phyloP scores from a whole-genome alignment of 2,888 invertebrate species.

The Sarcophaga variegata region DNA sequence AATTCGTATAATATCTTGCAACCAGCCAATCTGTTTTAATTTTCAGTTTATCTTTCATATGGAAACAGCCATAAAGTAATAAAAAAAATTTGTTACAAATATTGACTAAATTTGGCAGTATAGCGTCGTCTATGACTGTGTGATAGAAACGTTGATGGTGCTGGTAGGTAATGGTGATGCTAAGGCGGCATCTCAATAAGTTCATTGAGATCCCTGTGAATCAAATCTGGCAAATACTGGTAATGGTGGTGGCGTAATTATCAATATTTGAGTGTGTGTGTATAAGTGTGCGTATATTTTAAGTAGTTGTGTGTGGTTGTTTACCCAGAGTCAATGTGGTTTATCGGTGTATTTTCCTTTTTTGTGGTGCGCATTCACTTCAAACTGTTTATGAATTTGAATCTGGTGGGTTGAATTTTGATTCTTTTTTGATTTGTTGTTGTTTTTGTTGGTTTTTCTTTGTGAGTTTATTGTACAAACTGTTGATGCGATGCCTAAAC shows the following conservation, averaged over 20 bases:
- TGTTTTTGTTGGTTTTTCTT: slow-evolving; percentile 42
- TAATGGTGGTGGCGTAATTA: slow-evolving; percentile 10
- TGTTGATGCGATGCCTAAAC: slow-evolving; percentile 57
- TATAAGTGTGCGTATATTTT: slow-evolving; percentile 10
- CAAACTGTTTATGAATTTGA: slow-evolving; percentile 25
- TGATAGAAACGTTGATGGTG: slow-evolving; percentile 1
- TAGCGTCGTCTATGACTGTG: slow-evolving; percentile 10
- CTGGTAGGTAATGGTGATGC: slow-evolving; percentile 28
- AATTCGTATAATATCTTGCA: no score
- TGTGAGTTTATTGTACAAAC: slow-evolving; percentile 28
- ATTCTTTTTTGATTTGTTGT: slow-evolving; percentile 21
- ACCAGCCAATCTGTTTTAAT: no score
- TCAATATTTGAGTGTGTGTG: slow-evolving; percentile 13
- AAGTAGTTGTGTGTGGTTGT: slow-evolving; percentile 38
- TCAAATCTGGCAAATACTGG: slow-evolving; percentile 38
- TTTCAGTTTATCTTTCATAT: not conserved
- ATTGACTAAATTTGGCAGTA: slow-evolving; percentile 38
- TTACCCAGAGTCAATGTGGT: slow-evolving; percentile 36
- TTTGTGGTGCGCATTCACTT: slow-evolving; percentile 13
- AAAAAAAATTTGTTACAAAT: slow-evolving; percentile 25
- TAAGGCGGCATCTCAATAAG: slow-evolving; percentile 61
- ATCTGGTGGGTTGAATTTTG: not conserved
- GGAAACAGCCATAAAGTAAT: slow-evolving; percentile 42
- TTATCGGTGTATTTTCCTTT: slow-evolving; percentile 35
- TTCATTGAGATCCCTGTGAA: slow-evolving; percentile 51